A percentile compares a stretch with the other conserved stretches of the same genome.
Conservation (phyloP, 2,113 vertebrate genomes). For the Antennarius striatus region DNA sequence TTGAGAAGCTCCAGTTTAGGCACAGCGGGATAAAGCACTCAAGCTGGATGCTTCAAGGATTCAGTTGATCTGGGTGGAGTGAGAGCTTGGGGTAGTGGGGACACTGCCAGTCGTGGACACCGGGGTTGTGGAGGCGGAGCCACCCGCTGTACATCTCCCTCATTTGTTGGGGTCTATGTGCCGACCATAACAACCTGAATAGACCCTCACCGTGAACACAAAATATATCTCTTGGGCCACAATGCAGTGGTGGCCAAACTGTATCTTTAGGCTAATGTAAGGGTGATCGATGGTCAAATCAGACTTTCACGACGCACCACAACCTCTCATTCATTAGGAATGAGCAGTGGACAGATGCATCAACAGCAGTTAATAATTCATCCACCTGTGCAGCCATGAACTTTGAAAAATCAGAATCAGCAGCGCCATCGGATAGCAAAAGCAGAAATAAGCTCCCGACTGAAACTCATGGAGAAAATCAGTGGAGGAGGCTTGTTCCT, state of each 20-base stretch:
- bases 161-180: no score
- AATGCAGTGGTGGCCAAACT: not conserved
- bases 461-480: slow-evolving; percentile 26
- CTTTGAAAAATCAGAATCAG: slow-evolving; percentile 39
- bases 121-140: no score
- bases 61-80: no score
- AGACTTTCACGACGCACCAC: slow-evolving; percentile 25
- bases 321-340: slow-evolving; percentile 51
- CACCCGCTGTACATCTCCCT: no score
- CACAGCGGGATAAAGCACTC: no score
- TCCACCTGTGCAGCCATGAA: slow-evolving; percentile 13
- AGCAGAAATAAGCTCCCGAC: slow-evolving; percentile 14
- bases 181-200: no score
- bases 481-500: not conserved
- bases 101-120: no score
- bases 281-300: slow-evolving; percentile 14
- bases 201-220: no score
- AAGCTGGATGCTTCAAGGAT: no score
- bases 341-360: slow-evolving; percentile 25
- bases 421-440: slow-evolving; percentile 3
- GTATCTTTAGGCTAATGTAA: slow-evolving; percentile 2
- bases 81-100: no score
- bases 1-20: no score
- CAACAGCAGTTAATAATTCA: slow-evolving; percentile 58
- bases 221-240: no score